Conservation (phyloP, 2,797 vertebrate species). For the Hydrolagus colliei region DNA sequence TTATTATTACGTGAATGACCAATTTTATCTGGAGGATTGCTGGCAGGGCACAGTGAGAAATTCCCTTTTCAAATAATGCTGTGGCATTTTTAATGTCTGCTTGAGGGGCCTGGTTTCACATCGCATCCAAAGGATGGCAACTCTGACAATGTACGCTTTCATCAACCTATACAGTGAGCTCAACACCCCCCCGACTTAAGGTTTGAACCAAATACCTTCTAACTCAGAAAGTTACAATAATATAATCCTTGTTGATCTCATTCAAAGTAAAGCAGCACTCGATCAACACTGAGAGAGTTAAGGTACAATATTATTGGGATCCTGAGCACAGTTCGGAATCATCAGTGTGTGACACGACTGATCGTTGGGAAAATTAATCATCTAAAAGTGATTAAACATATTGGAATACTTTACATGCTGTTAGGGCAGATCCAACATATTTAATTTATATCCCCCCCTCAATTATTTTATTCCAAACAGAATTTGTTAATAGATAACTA, state of each 20-base stretch:
- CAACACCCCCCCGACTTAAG: no score
- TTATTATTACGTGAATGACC: no score
- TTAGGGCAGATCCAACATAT: background rate
- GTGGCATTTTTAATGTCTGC: no score
- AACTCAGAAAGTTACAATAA: no score
- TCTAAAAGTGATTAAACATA: constrained; percentile 18
- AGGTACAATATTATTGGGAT: background rate
- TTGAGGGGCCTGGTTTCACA: no score
- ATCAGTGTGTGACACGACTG: background rate
- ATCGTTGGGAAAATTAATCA: constrained; percentile 23
- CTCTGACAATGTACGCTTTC: no score
- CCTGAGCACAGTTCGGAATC: background rate
- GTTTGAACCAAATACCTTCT: no score
- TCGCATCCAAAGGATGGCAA: no score
- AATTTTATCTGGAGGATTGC: no score
- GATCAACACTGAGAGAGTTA: background rate
- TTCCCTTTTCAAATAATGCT: no score
- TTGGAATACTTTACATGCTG: constrained; percentile 22
- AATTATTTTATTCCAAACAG: constrained; percentile 8
- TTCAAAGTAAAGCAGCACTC: background rate
- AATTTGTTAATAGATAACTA: background rate
- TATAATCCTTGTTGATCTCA: background rate
- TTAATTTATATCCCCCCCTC: constrained; percentile 15
- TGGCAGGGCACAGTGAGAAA: no score
- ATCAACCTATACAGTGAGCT: no score